Conservation (phyloP, 1,140 invertebrate species). For the Brachystomella parvula region DNA sequence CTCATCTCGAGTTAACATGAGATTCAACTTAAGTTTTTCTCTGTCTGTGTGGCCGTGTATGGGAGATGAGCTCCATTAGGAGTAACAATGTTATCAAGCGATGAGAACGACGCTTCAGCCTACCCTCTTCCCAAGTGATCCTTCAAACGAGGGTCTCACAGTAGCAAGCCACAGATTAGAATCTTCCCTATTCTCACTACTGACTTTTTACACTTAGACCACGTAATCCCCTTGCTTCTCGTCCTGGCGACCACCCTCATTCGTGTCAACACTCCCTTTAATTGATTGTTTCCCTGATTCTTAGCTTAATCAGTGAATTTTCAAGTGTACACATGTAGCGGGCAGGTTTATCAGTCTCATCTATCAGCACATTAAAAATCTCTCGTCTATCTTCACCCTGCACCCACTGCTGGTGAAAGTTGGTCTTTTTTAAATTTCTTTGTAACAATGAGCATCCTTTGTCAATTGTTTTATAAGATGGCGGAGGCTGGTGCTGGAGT, state of each 20-base stretch:
- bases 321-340: not conserved
- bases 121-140: not conserved
- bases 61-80: constrained; percentile 1
- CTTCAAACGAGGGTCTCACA: not conserved
- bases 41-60: not conserved
- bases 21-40: constrained; percentile 10
- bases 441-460: too few relatives aligned
- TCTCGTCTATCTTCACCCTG: not conserved
- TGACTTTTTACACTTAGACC: constrained; percentile 2
- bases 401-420: too few relatives aligned
- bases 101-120: too few relatives aligned
- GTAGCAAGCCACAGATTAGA: constrained; percentile 8
- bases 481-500: not conserved
- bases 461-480: too few relatives aligned
- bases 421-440: too few relatives aligned
- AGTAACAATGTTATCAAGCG: constrained; percentile 4
- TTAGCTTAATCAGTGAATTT: not conserved
- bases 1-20: constrained; percentile 9
- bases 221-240: not conserved
- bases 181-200: constrained; percentile 14
- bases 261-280: constrained; percentile 15
- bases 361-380: not conserved
- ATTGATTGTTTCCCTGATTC: constrained; percentile 20
- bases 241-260: constrained; percentile 15
- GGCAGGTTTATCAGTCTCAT: not conserved